Percentiles rank a stretch among this genome's conserved stretches.
phyloP scores from a whole-genome alignment of 2,888 invertebrate species.

The Acanthosepion lycidas region DNA sequence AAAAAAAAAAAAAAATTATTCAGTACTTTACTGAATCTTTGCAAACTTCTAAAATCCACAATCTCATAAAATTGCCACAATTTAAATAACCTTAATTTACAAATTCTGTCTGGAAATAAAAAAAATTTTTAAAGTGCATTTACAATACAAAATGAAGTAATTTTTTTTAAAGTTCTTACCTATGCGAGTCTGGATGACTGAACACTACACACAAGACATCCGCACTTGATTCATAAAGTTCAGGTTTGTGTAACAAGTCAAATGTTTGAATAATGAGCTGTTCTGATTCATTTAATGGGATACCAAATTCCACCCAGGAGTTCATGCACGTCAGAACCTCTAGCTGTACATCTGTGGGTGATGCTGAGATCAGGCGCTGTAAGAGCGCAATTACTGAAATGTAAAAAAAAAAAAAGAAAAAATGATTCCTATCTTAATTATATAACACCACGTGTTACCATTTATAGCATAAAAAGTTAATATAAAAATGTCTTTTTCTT shows the following conservation, averaged over 20 bases:
- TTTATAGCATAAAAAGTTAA: no score
- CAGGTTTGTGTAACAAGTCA: constrained; percentile 70
- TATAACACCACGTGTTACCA: no score
- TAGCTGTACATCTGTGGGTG: constrained; percentile 63
- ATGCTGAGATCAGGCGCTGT: constrained; percentile 63
- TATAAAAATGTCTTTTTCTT: no score
- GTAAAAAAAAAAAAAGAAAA: not conserved
- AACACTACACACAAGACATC: constrained; percentile 80
- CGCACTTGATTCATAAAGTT: constrained; percentile 79
- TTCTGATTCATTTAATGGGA: constrained; percentile 75
- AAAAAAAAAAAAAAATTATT: no score
- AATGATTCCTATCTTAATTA: not conserved
- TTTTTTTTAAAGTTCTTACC: constrained; percentile 64
- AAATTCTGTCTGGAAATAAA: no score
- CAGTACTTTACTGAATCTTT: no score
- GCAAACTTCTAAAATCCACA: no score
- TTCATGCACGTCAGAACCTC: constrained; percentile 74
- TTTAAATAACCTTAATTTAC: no score
- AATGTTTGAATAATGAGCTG: constrained; percentile 69
- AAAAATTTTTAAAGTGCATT: no score
- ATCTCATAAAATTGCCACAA: no score
- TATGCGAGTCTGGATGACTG: constrained; percentile 80
- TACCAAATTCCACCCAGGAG: constrained; percentile 81
- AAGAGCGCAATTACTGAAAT: constrained; percentile 71
- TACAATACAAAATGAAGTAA: no score